phyloP scores from a whole-genome alignment of 2,888 invertebrate genomes.

The Idaea straminata region DNA sequence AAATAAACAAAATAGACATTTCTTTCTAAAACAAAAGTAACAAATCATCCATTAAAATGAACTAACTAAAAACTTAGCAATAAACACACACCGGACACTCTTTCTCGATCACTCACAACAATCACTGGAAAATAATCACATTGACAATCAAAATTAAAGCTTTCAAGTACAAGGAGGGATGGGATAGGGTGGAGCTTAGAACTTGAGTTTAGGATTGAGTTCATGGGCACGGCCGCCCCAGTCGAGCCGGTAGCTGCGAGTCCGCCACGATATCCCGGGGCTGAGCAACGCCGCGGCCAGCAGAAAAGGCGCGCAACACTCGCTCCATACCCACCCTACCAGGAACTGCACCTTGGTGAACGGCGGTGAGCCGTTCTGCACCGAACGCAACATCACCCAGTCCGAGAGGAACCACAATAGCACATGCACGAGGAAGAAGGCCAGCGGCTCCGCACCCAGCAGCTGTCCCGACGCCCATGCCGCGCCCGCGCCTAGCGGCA shows the following conservation, averaged over 20 bases:
- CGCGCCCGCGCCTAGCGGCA: constrained; percentile 94
- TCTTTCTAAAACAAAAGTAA: constrained; percentile 72
- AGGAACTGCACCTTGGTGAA: constrained; percentile 97
- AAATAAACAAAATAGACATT: constrained; percentile 58
- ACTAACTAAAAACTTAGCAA: constrained; percentile 61
- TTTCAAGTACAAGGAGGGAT: constrained; percentile 47
- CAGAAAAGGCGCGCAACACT: constrained; percentile 93
- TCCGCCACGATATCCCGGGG: constrained; percentile 96
- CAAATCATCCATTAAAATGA: constrained; percentile 45
- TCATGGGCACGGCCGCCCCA: constrained; percentile 98
- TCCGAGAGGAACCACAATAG: constrained; percentile 97
- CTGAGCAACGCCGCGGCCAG: constrained; percentile 92
- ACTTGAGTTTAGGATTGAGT: constrained; percentile 87
- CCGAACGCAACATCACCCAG: constrained; percentile 93
- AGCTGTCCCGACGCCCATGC: constrained; percentile 92
- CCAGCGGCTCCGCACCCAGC: constrained; percentile 93
- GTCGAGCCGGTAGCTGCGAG: constrained; percentile 92
- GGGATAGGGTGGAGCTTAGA: constrained; percentile 57
- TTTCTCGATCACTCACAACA: constrained; percentile 32
- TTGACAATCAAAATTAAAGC: constrained; percentile 65
- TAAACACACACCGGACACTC: constrained; percentile 41
- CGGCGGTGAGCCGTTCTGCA: constrained; percentile 95
- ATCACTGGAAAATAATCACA: constrained; percentile 41
- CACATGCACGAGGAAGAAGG: constrained; percentile 95
- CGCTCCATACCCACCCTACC: constrained; percentile 96